Evolutionary conservation across 2,113 vertebrate species (phyloP).

Genomic region (Ammospiza nelsoni): DNA sequence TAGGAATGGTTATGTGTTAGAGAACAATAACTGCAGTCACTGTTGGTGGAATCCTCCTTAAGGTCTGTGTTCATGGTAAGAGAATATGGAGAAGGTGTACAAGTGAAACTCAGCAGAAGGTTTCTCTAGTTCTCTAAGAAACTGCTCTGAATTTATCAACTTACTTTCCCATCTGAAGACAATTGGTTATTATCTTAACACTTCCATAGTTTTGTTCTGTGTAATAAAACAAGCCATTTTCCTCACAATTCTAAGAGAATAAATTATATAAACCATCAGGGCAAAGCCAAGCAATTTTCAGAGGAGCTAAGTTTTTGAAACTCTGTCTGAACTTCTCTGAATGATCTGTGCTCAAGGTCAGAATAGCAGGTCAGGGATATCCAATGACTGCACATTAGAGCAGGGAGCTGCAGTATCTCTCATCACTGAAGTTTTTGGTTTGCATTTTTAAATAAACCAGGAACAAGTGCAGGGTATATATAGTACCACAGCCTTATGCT

Average conservation of each 20-base stretch:
- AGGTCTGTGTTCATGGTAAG: neutral
- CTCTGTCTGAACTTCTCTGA: neutral
- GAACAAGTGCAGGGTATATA: conserved; percentile 23
- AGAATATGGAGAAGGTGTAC: neutral
- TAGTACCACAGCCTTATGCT: neutral
- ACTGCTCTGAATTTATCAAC: neutral
- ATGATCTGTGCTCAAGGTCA: neutral
- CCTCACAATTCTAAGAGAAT: neutral
- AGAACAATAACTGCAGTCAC: neutral
- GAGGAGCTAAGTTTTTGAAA: neutral
- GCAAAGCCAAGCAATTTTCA: neutral
- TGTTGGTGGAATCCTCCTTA: neutral
- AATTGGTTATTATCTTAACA: neutral
- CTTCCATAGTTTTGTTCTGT: neutral
- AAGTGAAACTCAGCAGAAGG: neutral
- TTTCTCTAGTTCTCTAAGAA: neutral
- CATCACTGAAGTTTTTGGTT: neutral
- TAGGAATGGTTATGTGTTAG: neutral
- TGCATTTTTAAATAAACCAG: conserved; percentile 44
- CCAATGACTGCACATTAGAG: neutral
- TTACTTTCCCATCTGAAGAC: neutral
- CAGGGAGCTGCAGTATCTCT: neutral
- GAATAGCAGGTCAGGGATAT: neutral
- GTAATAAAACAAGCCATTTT: neutral
- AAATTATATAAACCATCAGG: neutral